Evolutionary conservation across 2,797 vertebrate genomes (phyloP), one percentile per base, ranked within the genome.

Genomic region (Ceyx erithaca): DNA sequence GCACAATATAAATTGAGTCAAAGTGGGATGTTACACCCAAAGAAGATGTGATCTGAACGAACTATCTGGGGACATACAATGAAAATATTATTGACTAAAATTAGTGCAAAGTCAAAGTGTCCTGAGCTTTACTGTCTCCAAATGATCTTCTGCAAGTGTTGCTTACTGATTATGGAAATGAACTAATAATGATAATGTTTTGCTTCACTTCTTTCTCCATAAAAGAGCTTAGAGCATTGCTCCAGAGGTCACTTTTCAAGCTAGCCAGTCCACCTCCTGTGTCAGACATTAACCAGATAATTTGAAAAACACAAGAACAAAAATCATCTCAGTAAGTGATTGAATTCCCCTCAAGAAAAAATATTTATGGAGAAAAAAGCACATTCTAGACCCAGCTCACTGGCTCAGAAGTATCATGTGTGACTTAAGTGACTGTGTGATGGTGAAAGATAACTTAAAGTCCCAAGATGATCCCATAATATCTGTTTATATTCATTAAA

Each of bases 371-470:
- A 77, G 67, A 72, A 77, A 63, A 41, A 76, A 68, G 18, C 0
- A 0, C 11, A 6, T 25, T 54, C 48, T 28, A 43, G 52, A 64
- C 15, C 30, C 1, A 4, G 7, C 18, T 19, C 4, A 0, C 10
- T 66, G 64, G 16, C 52, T 40, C 77, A 66, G 62, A 30, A 30
- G 5, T 18, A 31, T 19, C 62, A 4, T 10, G 0, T 48, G 13
- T 16, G 76, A 22, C 9, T 1, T 9, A 52, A 78, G 51, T 12
- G 69, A 70, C n/a, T 13, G 55, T 3, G 2, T 2, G 41, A 46
- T 12, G 13, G 23, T 18, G 43, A 43, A 62, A n/a, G 49, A 20
- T 7, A 22, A 9, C 28, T 37, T 31, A 4, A 15, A 67, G 57
- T 17, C 48, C 63, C 0, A 5, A 67, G 11, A 7, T 66, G 35